These are phyloP conservation scores for Portevinia maculata DNA, from an alignment of 2,888 invertebrate species.

Conservation along the genomic window DNA sequence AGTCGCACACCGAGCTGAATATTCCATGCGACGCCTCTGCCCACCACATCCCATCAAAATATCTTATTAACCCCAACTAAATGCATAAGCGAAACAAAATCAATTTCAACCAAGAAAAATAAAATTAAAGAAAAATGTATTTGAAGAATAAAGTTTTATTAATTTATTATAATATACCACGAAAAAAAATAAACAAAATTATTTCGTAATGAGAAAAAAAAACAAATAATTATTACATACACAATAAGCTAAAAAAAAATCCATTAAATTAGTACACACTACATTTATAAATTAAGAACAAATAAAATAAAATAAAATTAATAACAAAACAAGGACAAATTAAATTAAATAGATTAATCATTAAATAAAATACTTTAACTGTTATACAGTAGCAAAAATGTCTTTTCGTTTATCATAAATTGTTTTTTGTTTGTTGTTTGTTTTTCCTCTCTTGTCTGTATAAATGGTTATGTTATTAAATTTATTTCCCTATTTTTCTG, in stretches of 20 bases:
- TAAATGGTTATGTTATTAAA: constrained; percentile 63
- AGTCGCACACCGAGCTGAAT: neutral
- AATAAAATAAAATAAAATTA: constrained; percentile 54
- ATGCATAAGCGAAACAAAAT: neutral
- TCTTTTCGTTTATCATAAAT: constrained; percentile 19
- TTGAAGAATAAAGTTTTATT: constrained; percentile 65
- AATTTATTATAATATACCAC: constrained; percentile 58
- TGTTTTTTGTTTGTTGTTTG: too few relatives aligned
- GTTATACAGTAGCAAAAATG: constrained; percentile 32
- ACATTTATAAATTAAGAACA: constrained; percentile 24
- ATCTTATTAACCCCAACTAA: too few relatives aligned
- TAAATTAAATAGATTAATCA: constrained; percentile 26
- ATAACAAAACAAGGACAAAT: constrained; percentile 59
- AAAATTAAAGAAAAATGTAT: constrained; percentile 20
- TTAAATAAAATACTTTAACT: constrained; percentile 30
- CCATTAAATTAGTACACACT: constrained; percentile 51
- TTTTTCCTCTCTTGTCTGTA: too few relatives aligned
- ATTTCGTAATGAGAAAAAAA: constrained; percentile 34
- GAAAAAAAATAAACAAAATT: constrained; percentile 51
- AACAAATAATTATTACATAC: constrained; percentile 24
- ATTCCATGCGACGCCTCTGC: too few relatives aligned
- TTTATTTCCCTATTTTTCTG: constrained; percentile 58
- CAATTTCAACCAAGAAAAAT: constrained; percentile 27
- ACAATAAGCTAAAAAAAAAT: constrained; percentile 32
- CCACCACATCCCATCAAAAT: too few relatives aligned